Conservation (phyloP, 2,113 vertebrate species). For the Pelusios castaneus region DNA sequence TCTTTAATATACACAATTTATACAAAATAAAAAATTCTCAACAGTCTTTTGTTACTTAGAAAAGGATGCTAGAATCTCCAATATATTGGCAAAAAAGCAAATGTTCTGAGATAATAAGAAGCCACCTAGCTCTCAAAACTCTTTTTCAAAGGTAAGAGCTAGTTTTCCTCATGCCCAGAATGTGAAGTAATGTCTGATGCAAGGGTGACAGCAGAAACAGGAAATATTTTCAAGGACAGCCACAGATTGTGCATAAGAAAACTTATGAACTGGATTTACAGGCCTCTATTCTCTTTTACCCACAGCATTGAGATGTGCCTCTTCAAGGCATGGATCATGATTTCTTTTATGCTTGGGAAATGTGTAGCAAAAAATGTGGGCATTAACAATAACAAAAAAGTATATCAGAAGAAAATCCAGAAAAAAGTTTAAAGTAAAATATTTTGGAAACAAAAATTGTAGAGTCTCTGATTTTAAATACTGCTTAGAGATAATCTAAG, state of each 20-base stretch:
- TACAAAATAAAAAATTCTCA: conserved; percentile 3
- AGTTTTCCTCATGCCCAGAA: not conserved
- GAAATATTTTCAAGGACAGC: not conserved
- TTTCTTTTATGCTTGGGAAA: not conserved
- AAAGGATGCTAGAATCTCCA: not conserved
- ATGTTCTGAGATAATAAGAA: not conserved
- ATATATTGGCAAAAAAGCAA: not conserved
- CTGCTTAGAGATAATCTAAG: not conserved
- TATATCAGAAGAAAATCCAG: not conserved
- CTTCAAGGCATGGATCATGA: not conserved
- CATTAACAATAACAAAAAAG: not conserved
- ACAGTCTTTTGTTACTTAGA: conserved; percentile 14
- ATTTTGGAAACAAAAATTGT: not conserved
- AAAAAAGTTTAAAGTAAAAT: not conserved
- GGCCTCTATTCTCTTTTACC: not conserved
- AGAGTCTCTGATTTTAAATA: not conserved
- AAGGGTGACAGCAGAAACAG: not conserved
- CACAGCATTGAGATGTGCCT: not conserved
- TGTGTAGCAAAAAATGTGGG: not conserved
- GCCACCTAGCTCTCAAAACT: not conserved
- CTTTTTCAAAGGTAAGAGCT: not conserved
- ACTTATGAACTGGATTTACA: not conserved
- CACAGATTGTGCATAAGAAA: not conserved
- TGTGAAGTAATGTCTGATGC: not conserved
- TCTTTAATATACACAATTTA: conserved; percentile 45